Conservation (phyloP, 2,113 vertebrate species). For the Columba livia region DNA sequence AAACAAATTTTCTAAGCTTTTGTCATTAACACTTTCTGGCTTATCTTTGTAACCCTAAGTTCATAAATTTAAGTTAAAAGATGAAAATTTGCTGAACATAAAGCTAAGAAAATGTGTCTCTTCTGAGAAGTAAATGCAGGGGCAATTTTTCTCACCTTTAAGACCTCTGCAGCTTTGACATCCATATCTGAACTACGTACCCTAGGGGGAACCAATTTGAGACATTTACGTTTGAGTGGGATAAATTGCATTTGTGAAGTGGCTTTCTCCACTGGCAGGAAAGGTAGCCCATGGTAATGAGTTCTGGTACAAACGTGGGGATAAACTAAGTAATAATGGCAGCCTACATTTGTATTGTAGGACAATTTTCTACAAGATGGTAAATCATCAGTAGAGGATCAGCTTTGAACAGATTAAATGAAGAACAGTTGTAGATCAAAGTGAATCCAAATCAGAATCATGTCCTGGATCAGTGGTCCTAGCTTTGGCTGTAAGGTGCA, state of each 20-base stretch:
- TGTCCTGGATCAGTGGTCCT: neutral
- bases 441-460: neutral
- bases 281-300: neutral
- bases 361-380: rapidly evolving
- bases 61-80: neutral
- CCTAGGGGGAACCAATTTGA: neutral
- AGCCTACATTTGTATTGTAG: neutral
- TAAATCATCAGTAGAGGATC: neutral
- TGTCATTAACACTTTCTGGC: neutral
- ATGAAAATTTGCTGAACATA: neutral
- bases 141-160: neutral
- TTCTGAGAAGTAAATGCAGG: neutral
- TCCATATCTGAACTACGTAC: neutral
- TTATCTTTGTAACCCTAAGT: neutral
- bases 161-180: neutral
- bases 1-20: neutral
- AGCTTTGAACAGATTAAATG: neutral
- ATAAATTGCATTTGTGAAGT: neutral
- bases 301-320: neutral
- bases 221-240: neutral
- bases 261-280: neutral
- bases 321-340: neutral
- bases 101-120: neutral
- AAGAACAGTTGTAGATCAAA: neutral
- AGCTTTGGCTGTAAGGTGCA: neutral